A percentile compares a stretch with the other conserved stretches of the same genome.
Conservation (phyloP, 2,888 invertebrate genomes). For the Mesoligia furuncula region DNA sequence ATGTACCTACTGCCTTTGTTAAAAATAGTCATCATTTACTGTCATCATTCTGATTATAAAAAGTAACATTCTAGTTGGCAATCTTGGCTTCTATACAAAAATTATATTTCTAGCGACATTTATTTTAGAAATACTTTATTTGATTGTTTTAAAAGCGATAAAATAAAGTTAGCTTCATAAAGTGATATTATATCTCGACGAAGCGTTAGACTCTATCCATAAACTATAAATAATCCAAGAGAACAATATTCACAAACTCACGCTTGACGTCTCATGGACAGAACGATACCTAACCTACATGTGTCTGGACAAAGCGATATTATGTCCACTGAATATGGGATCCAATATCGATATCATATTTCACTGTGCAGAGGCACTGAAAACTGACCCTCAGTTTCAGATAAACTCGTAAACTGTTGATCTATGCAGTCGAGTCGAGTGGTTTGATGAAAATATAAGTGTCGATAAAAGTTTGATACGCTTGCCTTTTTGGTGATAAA, state of each 20-base stretch:
- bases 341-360: slow-evolving; percentile 53
- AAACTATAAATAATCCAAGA: slow-evolving; percentile 21
- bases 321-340: slow-evolving; percentile 35
- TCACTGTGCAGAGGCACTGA: slow-evolving; percentile 13
- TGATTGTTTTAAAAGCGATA: neutral
- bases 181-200: neutral
- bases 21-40: too few species aligned
- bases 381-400: slow-evolving; percentile 40
- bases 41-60: neutral
- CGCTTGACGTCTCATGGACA: slow-evolving; percentile 31
- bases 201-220: neutral
- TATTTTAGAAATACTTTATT: too few species aligned
- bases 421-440: slow-evolving; percentile 1
- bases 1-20: too few species aligned
- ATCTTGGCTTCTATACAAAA: neutral
- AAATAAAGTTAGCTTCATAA: slow-evolving; percentile 23
- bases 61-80: neutral
- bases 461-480: slow-evolving; percentile 26
- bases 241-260: slow-evolving; percentile 41
- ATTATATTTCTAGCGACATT: too few species aligned
- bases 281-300: slow-evolving; percentile 22
- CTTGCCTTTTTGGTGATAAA: slow-evolving; percentile 13
- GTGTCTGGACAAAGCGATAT: slow-evolving; percentile 35
- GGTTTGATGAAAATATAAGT: slow-evolving; percentile 55
- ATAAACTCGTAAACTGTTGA: slow-evolving; percentile 46